phyloP scores from a whole-genome alignment of 2,113 vertebrate genomes.

The Genyomyrus donnyi region DNA sequence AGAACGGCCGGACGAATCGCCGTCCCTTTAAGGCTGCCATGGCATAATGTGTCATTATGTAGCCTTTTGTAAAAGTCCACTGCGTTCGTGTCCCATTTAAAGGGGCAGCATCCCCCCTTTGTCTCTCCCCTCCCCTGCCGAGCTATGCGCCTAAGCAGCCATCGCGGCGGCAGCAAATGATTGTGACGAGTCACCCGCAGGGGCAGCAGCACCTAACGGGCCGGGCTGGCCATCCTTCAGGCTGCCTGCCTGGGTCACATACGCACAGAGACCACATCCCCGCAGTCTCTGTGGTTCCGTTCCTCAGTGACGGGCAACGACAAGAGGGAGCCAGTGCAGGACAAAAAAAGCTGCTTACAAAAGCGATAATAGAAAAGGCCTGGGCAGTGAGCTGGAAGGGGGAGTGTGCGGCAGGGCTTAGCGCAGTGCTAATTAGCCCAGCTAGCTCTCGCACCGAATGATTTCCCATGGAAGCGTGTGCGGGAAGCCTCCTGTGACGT shows the following conservation, averaged over 20 bases:
- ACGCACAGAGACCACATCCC: neutral
- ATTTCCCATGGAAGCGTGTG: neutral
- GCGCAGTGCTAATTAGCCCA: neutral
- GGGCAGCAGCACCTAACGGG: neutral
- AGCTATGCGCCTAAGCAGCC: neutral
- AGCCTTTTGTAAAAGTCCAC: slow-evolving; percentile 17
- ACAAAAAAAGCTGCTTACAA: neutral
- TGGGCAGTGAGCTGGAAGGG: neutral
- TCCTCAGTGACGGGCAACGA: neutral
- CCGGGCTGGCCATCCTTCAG: neutral
- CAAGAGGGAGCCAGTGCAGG: neutral
- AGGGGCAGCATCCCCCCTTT: slow-evolving; percentile 16
- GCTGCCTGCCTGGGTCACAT: neutral
- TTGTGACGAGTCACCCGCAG: slow-evolving; percentile 3
- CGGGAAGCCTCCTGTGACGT: neutral
- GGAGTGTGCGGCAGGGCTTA: neutral
- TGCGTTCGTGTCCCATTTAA: slow-evolving; percentile 23
- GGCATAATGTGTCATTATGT: slow-evolving; percentile 30
- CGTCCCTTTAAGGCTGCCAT: slow-evolving; percentile 16
- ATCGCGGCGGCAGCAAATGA: neutral
- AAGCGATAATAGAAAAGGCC: neutral
- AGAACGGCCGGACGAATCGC: neutral
- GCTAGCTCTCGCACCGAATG: neutral
- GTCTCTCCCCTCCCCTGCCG: neutral
- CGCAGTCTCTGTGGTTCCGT: neutral